Conservation (phyloP, 2,113 vertebrate genomes). For the Haplotaxodon microlepis region DNA sequence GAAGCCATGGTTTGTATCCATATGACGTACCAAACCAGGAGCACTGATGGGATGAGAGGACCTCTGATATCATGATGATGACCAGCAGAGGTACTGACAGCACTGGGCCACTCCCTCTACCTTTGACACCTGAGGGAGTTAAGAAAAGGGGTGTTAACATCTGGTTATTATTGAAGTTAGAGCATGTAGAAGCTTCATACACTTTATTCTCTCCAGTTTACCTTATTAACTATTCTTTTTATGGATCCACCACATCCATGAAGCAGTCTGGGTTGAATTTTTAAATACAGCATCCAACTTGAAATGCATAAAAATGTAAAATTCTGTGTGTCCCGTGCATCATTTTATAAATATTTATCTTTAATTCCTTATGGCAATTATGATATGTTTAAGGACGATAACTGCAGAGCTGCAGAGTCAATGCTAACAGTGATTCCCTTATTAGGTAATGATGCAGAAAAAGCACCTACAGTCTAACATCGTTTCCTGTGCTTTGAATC, state of each 20-base stretch:
- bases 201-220: not conserved
- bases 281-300: not conserved
- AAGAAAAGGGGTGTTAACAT: not conserved
- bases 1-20: conserved; percentile 4
- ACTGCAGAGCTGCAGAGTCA: not conserved
- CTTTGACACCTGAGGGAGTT: conserved; percentile 29
- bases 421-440: not conserved
- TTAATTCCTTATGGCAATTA: not conserved
- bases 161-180: not conserved
- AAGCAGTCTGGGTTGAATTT: not conserved
- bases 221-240: not conserved
- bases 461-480: not conserved
- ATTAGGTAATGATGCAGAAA: not conserved
- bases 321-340: not conserved
- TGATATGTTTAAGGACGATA: not conserved
- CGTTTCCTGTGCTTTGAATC: not conserved
- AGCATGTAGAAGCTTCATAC: not conserved
- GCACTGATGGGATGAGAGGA: not conserved
- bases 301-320: not conserved
- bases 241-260: not conserved
- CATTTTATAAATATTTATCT: not conserved
- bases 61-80: conserved; percentile 59
- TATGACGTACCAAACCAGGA: not conserved
- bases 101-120: conserved; percentile 61
- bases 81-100: conserved; percentile 47